Evolutionary conservation across 2,888 invertebrate genomes (phyloP), one percentile per base, ranked within the genome.

Genomic region (Caenorhabditis japonica): DNA sequence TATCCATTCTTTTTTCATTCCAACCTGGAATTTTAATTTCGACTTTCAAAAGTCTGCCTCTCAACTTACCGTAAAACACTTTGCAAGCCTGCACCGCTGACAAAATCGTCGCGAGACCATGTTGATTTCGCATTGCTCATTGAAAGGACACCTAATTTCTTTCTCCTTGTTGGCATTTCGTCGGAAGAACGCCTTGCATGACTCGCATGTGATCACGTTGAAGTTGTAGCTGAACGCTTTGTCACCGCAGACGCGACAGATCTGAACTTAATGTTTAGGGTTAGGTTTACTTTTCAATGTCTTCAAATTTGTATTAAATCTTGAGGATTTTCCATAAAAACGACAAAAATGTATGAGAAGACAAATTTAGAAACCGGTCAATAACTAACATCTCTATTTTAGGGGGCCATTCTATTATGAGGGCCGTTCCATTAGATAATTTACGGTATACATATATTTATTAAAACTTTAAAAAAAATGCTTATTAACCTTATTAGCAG

Each of bases 171-270:
- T 89, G 1, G 97, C 97, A 90, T 97, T 97, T 70, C 96, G 91
- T 70, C 96, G 90, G 88, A 97, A 97, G 88, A 97, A 97, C 0
- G 96, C 96, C 87, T 97, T 97, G 88, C 97, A 97, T 80, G 95
- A 95, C 89, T 97, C 96, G 86, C 94, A 97, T 2, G 95, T 84
- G 64, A 86, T 85, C 17, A 86, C 86, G 69, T 85, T 85, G 79
- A 86, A 86, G 77, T 86, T 86, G 81, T 86, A 86, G 60, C 81
- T 78, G 75, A 77, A 84, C 25, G 85, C 85, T 68, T 84, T 84
- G 72, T 97, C 97, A 0, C 96, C 95, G 88, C 97, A 97, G 23
- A 97, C 95, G 72, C 94, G 92, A 89, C 97, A 97, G 81, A 93
- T 78, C 77, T 85, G 43, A 36, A 78, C 59, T 10, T 15, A 12